phyloP scores from a whole-genome alignment of 2,888 invertebrate genomes.

The Tinea semifulvella region DNA sequence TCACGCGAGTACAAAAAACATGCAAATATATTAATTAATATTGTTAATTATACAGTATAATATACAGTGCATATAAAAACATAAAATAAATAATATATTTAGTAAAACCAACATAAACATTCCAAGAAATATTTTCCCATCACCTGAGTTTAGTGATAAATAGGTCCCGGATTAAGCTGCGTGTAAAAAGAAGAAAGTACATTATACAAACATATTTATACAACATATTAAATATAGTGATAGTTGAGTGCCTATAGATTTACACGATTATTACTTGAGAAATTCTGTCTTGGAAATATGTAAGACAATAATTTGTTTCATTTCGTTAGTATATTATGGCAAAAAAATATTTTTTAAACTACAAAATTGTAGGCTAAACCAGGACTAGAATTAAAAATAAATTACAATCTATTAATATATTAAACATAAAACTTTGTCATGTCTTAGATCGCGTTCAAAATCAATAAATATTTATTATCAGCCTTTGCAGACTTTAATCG shows the following conservation, averaged over 20 bases:
- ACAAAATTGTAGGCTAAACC: too few species aligned
- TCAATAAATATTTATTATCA: too few species aligned
- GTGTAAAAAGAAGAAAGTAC: conserved; percentile 63
- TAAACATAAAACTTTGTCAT: too few species aligned
- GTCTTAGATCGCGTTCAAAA: too few species aligned
- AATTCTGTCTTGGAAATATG: too few species aligned
- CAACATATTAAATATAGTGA: neutral
- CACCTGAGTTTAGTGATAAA: conserved; percentile 67
- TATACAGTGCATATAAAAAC: conserved; percentile 8
- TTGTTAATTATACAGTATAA: conserved; percentile 12
- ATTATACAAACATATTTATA: conserved; percentile 36
- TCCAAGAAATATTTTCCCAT: conserved; percentile 52
- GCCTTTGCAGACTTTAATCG: too few species aligned
- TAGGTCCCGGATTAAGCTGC: conserved; percentile 68
- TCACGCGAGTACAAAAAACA: conserved; percentile 22
- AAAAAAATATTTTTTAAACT: too few species aligned
- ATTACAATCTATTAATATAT: too few species aligned
- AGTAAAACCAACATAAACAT: conserved; percentile 25
- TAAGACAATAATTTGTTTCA: too few species aligned
- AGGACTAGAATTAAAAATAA: too few species aligned
- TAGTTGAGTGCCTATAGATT: neutral
- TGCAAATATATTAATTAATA: conserved; percentile 18
- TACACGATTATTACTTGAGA: conserved; percentile 2
- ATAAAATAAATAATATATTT: conserved; percentile 1
- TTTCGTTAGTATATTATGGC: too few species aligned